Conservation (phyloP, 2,113 vertebrate species). For the Jaculus jaculus region DNA sequence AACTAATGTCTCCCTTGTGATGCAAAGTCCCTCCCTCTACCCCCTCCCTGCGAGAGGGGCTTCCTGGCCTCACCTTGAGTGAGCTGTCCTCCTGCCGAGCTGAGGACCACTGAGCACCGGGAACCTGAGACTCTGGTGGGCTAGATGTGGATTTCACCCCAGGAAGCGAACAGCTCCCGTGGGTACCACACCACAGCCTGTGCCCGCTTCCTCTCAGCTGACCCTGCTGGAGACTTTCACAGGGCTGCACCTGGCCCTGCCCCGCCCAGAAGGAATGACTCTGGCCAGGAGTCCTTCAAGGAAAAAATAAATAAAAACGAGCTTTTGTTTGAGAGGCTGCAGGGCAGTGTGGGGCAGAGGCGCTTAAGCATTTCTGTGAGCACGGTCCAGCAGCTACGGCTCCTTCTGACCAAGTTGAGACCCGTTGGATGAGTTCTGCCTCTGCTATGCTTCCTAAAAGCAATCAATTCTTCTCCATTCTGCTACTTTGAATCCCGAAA, state of each 20-base stretch:
- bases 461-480: background rate
- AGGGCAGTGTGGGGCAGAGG: background rate
- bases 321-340: background rate
- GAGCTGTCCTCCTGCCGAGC: slow-evolving; percentile 86
- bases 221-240: slow-evolving; percentile 24
- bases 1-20: slow-evolving; percentile 89
- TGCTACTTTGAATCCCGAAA: background rate
- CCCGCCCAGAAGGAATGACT: background rate
- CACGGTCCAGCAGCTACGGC: background rate
- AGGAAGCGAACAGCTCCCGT: slow-evolving; percentile 83
- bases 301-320: slow-evolving; percentile 18
- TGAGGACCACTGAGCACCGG: slow-evolving; percentile 48
- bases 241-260: slow-evolving; percentile 42
- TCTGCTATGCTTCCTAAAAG: background rate
- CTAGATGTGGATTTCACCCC: slow-evolving; percentile 89
- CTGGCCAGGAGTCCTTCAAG: background rate
- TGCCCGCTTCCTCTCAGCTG: slow-evolving; percentile 65
- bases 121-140: slow-evolving; percentile 72
- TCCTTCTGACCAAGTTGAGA: background rate
- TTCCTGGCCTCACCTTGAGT: slow-evolving; percentile 87
- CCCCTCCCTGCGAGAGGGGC: slow-evolving; percentile 75
- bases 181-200: slow-evolving; percentile 68
- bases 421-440: background rate
- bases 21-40: slow-evolving; percentile 85
- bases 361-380: background rate